Conservation (phyloP, 1,140 invertebrate species). For the Atta cephalotes region DNA sequence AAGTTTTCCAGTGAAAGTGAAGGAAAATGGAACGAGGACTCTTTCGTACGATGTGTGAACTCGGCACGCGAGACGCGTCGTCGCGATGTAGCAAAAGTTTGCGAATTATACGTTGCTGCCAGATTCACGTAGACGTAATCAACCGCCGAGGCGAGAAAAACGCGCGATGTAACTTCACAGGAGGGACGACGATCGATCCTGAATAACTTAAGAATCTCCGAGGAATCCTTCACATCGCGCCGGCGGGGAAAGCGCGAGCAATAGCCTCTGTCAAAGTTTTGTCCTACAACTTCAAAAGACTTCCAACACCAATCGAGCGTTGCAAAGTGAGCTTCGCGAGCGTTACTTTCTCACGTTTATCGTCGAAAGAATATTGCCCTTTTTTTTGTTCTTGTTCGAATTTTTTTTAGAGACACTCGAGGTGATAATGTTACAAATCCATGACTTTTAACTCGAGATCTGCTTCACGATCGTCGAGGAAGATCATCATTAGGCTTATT, state of each 20-base stretch:
- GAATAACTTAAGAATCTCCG: constrained; percentile 56
- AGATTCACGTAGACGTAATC: constrained; percentile 45
- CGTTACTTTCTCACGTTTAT: constrained; percentile 6
- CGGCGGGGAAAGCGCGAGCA: not conserved
- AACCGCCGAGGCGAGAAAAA: constrained; percentile 43
- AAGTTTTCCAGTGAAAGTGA: constrained; percentile 9
- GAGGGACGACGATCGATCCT: constrained; percentile 48
- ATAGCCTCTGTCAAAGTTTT: constrained; percentile 37
- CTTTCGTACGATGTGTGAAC: constrained; percentile 6
- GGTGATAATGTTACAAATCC: not conserved
- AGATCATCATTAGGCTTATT: not conserved
- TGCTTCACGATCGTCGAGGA: not conserved
- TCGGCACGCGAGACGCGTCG: constrained; percentile 1
- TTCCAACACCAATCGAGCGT: constrained; percentile 49
- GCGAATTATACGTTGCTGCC: constrained; percentile 18
- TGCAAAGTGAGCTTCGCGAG: constrained; percentile 31
- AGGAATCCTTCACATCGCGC: constrained; percentile 19
- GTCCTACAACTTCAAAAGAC: constrained; percentile 56
- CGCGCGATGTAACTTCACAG: constrained; percentile 30
- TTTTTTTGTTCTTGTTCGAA: not conserved
- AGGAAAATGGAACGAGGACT: not conserved
- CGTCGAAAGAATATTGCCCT: not conserved
- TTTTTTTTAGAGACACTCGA: not conserved
- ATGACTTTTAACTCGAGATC: not conserved
- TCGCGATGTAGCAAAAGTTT: constrained; percentile 7